Evolutionary conservation across 2,113 vertebrate genomes (phyloP).

Genomic region (Ammodramus savannarum): DNA sequence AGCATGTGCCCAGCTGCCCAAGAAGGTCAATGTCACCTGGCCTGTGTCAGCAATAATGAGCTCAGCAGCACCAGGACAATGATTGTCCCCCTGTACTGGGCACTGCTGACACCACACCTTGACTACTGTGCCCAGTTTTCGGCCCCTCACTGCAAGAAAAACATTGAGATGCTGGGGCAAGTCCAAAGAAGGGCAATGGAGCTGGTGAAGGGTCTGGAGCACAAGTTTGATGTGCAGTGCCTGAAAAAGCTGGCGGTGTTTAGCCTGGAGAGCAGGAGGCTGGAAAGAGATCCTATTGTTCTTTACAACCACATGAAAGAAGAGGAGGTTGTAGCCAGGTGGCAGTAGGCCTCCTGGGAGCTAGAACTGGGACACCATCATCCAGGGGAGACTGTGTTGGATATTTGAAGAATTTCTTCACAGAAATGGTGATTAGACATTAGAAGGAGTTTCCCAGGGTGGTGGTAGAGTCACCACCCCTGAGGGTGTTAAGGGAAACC

Average conservation of each 20-base stretch:
- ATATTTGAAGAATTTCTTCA: background rate
- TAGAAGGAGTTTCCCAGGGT: background rate
- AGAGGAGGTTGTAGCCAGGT: background rate
- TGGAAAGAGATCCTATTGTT: background rate
- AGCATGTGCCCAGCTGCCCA: background rate
- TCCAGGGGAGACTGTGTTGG: background rate
- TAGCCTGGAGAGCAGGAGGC: background rate
- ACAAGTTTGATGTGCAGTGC: background rate
- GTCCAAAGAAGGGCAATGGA: background rate
- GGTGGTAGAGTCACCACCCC: background rate
- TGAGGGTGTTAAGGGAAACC: background rate
- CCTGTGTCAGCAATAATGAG: background rate
- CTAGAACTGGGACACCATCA: background rate
- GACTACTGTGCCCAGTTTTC: background rate
- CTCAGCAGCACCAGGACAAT: background rate
- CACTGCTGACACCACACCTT: background rate
- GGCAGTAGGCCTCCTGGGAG: rapidly evolving
- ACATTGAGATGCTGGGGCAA: rapidly evolving
- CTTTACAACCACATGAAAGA: background rate
- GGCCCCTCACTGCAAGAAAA: background rate
- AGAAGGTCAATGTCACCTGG: background rate
- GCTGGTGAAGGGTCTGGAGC: background rate
- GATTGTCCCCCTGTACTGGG: background rate
- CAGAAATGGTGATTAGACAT: background rate
- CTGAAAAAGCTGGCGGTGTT: background rate